phyloP scores from a whole-genome alignment of 1,140 invertebrate genomes.

The Drosophila kohkoa region DNA sequence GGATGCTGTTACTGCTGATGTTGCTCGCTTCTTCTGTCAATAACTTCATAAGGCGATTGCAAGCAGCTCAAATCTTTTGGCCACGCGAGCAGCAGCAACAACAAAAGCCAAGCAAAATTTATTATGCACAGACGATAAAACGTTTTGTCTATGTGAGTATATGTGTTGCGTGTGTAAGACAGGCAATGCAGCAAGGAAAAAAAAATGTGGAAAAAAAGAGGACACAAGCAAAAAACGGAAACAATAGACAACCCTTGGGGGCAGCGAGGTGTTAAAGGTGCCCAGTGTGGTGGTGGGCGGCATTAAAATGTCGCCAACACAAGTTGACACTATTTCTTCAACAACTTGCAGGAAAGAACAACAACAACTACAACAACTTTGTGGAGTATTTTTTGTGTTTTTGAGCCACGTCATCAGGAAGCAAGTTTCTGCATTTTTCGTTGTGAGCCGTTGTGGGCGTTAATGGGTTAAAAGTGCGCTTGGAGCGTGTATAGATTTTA shows the following conservation, averaged over 20 bases:
- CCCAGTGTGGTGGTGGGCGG: conserved; percentile 8
- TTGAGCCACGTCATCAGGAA: conserved; percentile 75
- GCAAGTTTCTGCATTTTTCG: conserved; percentile 40
- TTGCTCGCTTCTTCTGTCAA: conserved; percentile 51
- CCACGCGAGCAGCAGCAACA: conserved; percentile 35
- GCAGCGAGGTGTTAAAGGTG: conserved; percentile 60
- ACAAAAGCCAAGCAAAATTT: conserved; percentile 62
- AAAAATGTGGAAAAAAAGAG: conserved; percentile 22
- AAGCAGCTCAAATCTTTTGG: conserved; percentile 33
- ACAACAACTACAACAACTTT: conserved; percentile 15
- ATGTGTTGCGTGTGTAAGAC: conserved; percentile 19
- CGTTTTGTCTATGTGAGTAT: conserved; percentile 59
- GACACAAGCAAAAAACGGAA: conserved; percentile 55
- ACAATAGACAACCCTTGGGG: conserved; percentile 73
- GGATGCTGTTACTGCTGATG: conserved; percentile 28
- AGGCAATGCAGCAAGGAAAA: conserved; percentile 6
- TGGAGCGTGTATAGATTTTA: conserved; percentile 78
- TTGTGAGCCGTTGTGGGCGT: conserved; percentile 51
- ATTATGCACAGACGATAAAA: conserved; percentile 82
- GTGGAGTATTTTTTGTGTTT: conserved; percentile 37
- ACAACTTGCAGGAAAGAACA: conserved; percentile 55
- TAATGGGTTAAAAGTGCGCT: conserved; percentile 82
- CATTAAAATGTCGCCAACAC: conserved; percentile 19
- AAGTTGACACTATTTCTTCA: conserved; percentile 78
- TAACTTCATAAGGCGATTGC: conserved; percentile 60